Conservation (phyloP, 2,797 vertebrate species). For the Tangara arthus region DNA sequence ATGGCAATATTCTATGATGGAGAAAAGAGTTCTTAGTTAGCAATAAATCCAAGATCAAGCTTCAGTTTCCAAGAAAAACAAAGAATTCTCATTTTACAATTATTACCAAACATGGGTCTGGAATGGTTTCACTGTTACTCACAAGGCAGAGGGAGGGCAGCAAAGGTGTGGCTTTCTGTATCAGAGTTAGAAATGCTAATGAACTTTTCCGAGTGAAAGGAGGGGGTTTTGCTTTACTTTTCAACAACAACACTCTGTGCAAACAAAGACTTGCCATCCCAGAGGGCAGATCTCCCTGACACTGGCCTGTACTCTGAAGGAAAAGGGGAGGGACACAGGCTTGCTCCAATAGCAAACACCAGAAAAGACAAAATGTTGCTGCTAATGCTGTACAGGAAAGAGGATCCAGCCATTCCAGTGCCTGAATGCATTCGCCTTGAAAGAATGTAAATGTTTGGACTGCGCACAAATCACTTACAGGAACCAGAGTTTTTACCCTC, state of each 20-base stretch:
- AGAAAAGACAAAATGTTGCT: neutral
- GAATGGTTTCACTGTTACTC: neutral
- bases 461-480: neutral
- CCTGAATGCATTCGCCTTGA: neutral
- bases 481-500: neutral
- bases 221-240: neutral
- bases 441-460: neutral
- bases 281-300: neutral
- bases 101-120: neutral
- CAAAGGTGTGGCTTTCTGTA: neutral
- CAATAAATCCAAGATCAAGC: neutral
- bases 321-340: neutral
- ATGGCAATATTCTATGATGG: constrained; percentile 92
- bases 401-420: neutral
- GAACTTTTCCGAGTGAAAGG: neutral
- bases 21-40: neutral
- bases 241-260: neutral
- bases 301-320: neutral
- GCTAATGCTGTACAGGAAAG: neutral
- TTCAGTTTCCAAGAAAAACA: neutral
- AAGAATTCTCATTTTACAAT: neutral
- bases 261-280: neutral
- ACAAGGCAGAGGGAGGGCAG: neutral
- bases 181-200: neutral
- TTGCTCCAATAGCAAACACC: neutral